Base-by-base conservation (phyloP, 1,140 invertebrate genomes). In the Oryzaephilus surinamensis region DNA sequence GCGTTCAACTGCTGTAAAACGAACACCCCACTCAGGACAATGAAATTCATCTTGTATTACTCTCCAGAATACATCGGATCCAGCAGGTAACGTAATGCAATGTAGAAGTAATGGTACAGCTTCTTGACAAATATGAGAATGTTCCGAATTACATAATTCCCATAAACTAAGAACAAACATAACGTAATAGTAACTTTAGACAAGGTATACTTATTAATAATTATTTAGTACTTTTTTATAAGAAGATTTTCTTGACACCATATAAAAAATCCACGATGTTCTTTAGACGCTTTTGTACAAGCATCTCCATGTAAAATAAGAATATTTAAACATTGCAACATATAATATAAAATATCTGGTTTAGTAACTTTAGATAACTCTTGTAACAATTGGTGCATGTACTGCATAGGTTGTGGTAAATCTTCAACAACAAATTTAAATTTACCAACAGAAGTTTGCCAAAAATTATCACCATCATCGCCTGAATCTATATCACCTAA, bases 221-320 rank as follows among this genome's bases (percentile, higher is more conserved):
- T 8, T 24, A 4, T 15, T 30, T 11, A 8, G 17, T 70, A 95
- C 89, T 92, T 94, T 58, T 88, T 88, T 44, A 99, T 92, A 0
- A 98, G 66, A 12, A 95, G 66, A 67, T 95, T 96, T 66, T 97
- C 91, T 62, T 99, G 92, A 47, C 87, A 92, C 88, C 93, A 97
- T 40, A 96, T 91, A 36, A 99, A 81, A 68, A 97, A 98, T 29
- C 91, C 91, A 49, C 86, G 74, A 57, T 96, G 84, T 56, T 97
- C 90, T 51, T 82, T 80, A 0, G 87, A 76, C 1, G 90, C 87
- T 50, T 82, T 84, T 16, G 78, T 82, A 28, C 98, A 71, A 5
- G 90, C 88, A 63, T 98, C 94, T 3, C 89, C 91, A 60, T 98
- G 88, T 2, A 99, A 69, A 37, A 89, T 84, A 51, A 98, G 71